A percentile compares a stretch with the other conserved stretches of the same genome.
phyloP scores from a whole-genome alignment of 2,888 invertebrate genomes.

The Drosophila percnosoma region DNA sequence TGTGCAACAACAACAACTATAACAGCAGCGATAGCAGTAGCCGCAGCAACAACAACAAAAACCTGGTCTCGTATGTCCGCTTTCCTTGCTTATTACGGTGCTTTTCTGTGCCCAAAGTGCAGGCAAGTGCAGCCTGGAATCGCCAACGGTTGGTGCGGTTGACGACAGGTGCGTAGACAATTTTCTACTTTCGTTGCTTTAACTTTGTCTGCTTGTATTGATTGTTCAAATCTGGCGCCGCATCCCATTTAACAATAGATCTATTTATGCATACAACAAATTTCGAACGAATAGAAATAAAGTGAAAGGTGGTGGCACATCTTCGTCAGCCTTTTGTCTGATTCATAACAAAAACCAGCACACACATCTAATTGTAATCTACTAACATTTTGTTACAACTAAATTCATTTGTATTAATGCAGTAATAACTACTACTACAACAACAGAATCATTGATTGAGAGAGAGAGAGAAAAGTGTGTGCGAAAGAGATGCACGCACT shows the following conservation, averaged over 20 bases:
- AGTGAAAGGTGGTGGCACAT: constrained; percentile 77
- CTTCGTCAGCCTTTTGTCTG: constrained; percentile 59
- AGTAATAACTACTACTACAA: neutral
- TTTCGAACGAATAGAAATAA: constrained; percentile 59
- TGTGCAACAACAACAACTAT: constrained; percentile 47
- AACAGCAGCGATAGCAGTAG: constrained; percentile 13
- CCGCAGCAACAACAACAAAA: constrained; percentile 42
- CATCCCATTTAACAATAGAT: constrained; percentile 58
- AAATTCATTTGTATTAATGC: constrained; percentile 20
- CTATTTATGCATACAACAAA: constrained; percentile 58
- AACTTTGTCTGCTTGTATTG: constrained; percentile 48
- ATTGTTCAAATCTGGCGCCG: constrained; percentile 45
- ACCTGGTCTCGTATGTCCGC: constrained; percentile 76
- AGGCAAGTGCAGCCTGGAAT: constrained; percentile 57
- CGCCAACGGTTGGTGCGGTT: constrained; percentile 19
- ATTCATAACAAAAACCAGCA: constrained; percentile 22
- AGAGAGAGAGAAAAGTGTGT: constrained; percentile 11
- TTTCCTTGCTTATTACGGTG: constrained; percentile 78
- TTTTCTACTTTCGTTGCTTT: constrained; percentile 73
- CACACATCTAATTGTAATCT: constrained; percentile 38
- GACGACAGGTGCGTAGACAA: constrained; percentile 63
- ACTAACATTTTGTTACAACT: constrained; percentile 43
- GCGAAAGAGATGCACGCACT: constrained; percentile 19
- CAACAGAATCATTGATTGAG: constrained; percentile 13
- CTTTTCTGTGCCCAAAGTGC: constrained; percentile 61